Evolutionary conservation across 2,113 vertebrate genomes (phyloP).

Genomic region (Melanotaenia duboulayi): DNA sequence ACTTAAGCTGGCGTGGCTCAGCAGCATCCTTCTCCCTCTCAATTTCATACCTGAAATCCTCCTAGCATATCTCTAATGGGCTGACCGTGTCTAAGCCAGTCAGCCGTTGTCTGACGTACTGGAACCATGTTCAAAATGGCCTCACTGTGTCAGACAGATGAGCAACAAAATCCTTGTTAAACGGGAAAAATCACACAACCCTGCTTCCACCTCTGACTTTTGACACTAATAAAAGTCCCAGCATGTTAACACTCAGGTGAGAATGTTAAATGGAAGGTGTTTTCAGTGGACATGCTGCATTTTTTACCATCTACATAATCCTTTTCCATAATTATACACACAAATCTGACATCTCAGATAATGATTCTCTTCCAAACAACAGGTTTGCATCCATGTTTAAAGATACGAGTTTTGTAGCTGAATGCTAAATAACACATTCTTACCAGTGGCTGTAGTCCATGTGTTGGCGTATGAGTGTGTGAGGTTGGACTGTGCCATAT

Average conservation of each 20-base stretch:
- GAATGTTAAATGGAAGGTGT: background rate
- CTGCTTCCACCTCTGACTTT: conserved; percentile 38
- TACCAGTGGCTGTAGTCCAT: conserved; percentile 98
- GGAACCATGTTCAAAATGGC: conserved; percentile 66
- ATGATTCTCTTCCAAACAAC: background rate
- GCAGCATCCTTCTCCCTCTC: conserved; percentile 58
- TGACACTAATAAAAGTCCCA: conserved; percentile 35
- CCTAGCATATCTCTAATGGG: conserved; percentile 64
- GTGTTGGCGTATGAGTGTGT: conserved; percentile 94
- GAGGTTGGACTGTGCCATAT: conserved; percentile 93
- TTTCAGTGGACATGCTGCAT: background rate
- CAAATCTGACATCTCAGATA: background rate
- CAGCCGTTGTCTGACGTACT: conserved; percentile 53
- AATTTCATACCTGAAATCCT: conserved; percentile 73
- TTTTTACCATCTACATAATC: conserved; percentile 23
- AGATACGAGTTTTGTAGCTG: background rate
- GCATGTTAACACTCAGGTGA: background rate
- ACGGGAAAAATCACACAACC: conserved; percentile 33
- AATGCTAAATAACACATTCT: background rate
- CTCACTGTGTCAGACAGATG: conserved; percentile 52
- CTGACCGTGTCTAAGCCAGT: conserved; percentile 66
- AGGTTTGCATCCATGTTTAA: background rate
- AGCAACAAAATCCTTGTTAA: conserved; percentile 59
- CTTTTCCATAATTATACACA: conserved; percentile 19
- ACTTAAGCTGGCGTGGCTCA: conserved; percentile 58